Evolutionary conservation across 2,113 vertebrate genomes (phyloP), one percentile per base, ranked within the genome.

Genomic region (Pleuronectes platessa): DNA sequence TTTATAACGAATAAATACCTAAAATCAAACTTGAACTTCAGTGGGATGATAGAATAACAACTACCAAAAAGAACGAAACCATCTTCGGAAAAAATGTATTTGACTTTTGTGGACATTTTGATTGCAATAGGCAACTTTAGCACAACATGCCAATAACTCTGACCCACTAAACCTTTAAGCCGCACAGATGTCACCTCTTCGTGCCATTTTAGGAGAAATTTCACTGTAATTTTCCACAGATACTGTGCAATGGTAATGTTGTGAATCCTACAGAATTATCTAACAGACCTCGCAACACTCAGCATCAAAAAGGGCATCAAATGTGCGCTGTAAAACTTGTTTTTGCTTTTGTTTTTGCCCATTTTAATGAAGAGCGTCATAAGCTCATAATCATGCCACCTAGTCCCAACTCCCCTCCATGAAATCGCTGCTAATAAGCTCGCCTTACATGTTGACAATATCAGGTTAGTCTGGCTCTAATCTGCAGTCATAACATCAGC

Each of bases 401-500:
- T 3, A 17, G 27, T 31, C 4, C 31, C 2, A 58, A 51, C 47
- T 42, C n/a, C 26, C 62, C 63, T 66, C 21, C 60, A 18, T 60
- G 6, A 35, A 51, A 53, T 2, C 58, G 10, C n/a, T 54, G 71
- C 56, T 72, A 18, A 69, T 31, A 66, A 53, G 59, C 62, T 73
- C 3, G 35, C 67, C 54, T 31, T 45, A 54, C 55, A 65, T 18
- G 23, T 71, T n/a, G 56, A 49, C 27, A 70, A 17, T 26, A 60
- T 59, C 4, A 61, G 63, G 15, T 70, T 17, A 31, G n/a, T 37
- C 37, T 63, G 60, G 49, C 60, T 73, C 2, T 26, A 37, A 74
- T 76, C 45, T 64, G 55, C 53, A 65, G n/a, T 47, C 53, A 69
- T 15, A 76, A 37, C 31, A 74, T 79, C 72, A 60, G 37, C 37